Evolutionary conservation across 2,888 invertebrate genomes (phyloP).

Genomic region (Platynereis dumerilii): DNA sequence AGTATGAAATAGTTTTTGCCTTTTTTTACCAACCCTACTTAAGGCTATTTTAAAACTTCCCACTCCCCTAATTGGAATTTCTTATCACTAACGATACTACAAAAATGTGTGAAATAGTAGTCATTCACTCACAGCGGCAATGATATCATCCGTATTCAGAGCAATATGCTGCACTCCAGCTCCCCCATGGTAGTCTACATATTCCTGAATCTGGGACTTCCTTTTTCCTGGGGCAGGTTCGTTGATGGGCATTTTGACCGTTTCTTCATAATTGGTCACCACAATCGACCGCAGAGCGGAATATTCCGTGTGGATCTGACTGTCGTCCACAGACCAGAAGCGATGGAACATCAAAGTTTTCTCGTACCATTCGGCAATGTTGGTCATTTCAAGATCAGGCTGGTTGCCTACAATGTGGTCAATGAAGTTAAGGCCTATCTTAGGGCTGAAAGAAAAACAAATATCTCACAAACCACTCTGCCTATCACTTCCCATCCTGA

Average conservation of each 20-base stretch:
- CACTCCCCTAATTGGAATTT: no score
- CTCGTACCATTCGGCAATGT: constrained; percentile 88
- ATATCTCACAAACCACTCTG: not conserved
- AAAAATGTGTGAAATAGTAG: no score
- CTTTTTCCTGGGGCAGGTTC: constrained; percentile 94
- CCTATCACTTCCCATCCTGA: no score
- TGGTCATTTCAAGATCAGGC: constrained; percentile 89
- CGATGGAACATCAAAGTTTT: constrained; percentile 77
- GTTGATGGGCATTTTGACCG: constrained; percentile 96
- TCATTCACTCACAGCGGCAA: constrained; percentile 73
- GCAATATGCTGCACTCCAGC: constrained; percentile 99
- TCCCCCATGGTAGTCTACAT: constrained; percentile 97
- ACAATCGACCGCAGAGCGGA: constrained; percentile 97
- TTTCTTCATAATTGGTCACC: constrained; percentile 97
- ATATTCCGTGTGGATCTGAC: constrained; percentile 92
- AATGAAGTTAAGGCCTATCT: constrained; percentile 79
- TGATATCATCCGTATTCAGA: constrained; percentile 91
- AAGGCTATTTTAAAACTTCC: no score
- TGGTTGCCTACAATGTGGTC: constrained; percentile 99
- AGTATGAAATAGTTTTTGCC: no score
- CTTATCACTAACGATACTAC: no score
- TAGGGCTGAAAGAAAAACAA: constrained; percentile 46
- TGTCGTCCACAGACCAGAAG: constrained; percentile 99
- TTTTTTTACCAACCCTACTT: no score
- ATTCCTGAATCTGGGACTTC: constrained; percentile 98